phyloP scores from a whole-genome alignment of 2,888 invertebrate species.

The Thera britannica region DNA sequence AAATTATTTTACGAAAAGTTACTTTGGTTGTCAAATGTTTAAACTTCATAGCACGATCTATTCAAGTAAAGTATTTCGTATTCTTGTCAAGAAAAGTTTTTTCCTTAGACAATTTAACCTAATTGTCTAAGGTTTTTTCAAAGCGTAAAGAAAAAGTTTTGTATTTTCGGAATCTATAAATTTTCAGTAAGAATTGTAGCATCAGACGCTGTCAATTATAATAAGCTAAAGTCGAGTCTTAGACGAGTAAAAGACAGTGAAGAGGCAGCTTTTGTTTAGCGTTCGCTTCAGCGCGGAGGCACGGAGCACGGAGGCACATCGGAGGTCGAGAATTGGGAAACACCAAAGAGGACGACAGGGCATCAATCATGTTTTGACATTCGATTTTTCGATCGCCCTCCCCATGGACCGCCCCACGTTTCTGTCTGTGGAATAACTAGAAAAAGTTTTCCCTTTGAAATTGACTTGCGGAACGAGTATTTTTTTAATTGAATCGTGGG shows the following conservation, averaged over 20 bases:
- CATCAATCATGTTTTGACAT: constrained; percentile 69
- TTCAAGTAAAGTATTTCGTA: no score
- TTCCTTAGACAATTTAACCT: no score
- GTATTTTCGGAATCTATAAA: no score
- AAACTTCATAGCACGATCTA: no score
- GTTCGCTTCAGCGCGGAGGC: constrained; percentile 37
- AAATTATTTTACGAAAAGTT: no score
- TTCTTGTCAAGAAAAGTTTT: no score
- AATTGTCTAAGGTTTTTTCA: no score
- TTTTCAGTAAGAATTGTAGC: no score
- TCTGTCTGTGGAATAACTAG: constrained; percentile 45
- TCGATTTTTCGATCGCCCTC: constrained; percentile 57
- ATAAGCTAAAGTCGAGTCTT: no score
- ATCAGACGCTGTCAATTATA: no score
- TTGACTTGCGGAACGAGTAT: constrained; percentile 17
- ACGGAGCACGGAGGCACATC: constrained; percentile 4
- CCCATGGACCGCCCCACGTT: constrained; percentile 29
- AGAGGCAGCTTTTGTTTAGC: constrained; percentile 49
- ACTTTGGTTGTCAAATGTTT: no score
- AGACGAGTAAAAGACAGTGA: constrained; percentile 1
- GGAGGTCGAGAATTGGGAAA: constrained; percentile 48
- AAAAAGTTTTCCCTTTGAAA: constrained; percentile 46
- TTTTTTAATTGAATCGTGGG: constrained; percentile 10
- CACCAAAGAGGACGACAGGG: constrained; percentile 42
- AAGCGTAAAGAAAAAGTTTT: no score